Base-by-base conservation (phyloP, 2,113 vertebrate genomes). In the Pachyramphus minor region DNA sequence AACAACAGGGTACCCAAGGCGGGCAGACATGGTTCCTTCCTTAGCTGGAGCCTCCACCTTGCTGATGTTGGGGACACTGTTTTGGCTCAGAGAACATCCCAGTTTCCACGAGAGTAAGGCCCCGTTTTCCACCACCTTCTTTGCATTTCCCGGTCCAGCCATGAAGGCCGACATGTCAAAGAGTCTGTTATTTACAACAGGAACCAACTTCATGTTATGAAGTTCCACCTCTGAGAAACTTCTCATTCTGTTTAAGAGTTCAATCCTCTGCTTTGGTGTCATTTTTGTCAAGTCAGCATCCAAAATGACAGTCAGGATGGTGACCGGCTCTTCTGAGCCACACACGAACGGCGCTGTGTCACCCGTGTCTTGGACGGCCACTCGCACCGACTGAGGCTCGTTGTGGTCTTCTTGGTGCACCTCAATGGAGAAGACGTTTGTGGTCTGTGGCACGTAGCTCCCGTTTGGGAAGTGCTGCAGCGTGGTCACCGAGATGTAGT, bases 111-210 rank as follows among this genome's bases (percentile, higher is more conserved):
- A 99, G 27, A 99, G 96, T 71, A 99, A 96, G 68, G 99, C 99
- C 47, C 99, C 99, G 0, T 99, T 99, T 95, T 99, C 99, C 66
- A 99, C 99, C 77, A 99, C 99, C 87, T 99, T 99, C 96, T 99
- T 99, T 35, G 99, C 99, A 72, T 99, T 99, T 73, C 99, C 99
- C 1, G 99, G 99, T 71, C 99, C 99, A 53, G 99, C 99, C 99
- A 99, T 99, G 95, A 99, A 99, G 81, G 99, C 99, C 0, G 99
- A 99, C 99, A 99, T 99, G 91, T 99, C 99, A 90, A 99, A 99
- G 44, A 99, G 98, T 92, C 98, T 99, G 93, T 99, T 99, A 97
- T 99, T 99, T 89, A 99, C 98, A 93, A 99, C 99, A 17, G 99
- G 99, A 85, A 99, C 98, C 64, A 99, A 97, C 91, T 99, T 99